Conservation (phyloP, 2,113 vertebrate species). For the Vulpes lagopus region DNA sequence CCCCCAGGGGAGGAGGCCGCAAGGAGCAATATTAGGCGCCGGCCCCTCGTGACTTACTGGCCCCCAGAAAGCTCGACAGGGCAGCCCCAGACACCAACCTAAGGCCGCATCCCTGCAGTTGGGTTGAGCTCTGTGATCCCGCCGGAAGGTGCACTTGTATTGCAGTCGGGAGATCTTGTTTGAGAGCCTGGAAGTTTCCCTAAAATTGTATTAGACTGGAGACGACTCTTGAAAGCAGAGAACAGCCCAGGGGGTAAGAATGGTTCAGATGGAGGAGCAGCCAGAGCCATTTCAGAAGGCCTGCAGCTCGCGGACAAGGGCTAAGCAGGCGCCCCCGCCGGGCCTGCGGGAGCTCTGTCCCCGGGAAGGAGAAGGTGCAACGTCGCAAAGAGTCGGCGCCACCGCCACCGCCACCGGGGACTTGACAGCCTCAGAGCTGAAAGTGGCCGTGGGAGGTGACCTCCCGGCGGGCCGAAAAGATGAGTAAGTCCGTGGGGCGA, state of each 20-base stretch:
- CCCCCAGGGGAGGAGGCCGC: rapidly evolving
- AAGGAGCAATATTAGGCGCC: neutral
- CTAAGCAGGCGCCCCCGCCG: neutral
- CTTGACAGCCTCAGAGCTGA: neutral
- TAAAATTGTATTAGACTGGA: neutral
- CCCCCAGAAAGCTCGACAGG: neutral
- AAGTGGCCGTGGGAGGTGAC: neutral
- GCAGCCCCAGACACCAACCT: rapidly evolving
- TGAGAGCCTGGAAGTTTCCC: neutral
- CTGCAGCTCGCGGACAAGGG: neutral
- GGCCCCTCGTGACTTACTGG: neutral
- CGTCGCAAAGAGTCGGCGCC: too few relatives aligned
- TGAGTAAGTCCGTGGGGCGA: neutral
- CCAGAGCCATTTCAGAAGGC: neutral
- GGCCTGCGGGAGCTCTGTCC: neutral
- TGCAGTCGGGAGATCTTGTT: neutral
- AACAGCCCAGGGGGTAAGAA: neutral
- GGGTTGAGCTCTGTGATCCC: neutral
- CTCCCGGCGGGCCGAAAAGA: neutral
- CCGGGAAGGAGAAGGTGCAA: neutral
- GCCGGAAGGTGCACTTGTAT: neutral
- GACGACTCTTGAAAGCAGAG: neutral
- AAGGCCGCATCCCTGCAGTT: neutral
- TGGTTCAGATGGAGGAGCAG: neutral
- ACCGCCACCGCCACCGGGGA: too few relatives aligned